Evolutionary conservation across 1,140 invertebrate genomes (phyloP).

Genomic region (Dendrolimus punctatus): DNA sequence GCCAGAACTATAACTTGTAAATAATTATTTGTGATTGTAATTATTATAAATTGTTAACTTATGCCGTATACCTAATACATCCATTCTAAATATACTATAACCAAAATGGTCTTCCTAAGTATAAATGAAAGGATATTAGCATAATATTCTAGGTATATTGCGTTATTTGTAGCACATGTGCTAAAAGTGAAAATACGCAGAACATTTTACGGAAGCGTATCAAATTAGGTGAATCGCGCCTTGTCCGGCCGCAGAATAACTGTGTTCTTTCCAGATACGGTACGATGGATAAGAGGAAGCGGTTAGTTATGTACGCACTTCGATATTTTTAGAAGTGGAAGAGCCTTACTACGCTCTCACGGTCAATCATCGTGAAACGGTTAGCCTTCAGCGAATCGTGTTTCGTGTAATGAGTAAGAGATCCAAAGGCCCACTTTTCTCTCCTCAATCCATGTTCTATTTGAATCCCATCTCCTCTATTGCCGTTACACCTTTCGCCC

Average conservation of each 20-base stretch:
- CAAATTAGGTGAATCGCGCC: constrained; percentile 46
- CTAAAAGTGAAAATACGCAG: constrained; percentile 7
- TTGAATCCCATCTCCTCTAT: too few species aligned
- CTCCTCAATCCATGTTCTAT: too few species aligned
- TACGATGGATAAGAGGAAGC: constrained; percentile 19
- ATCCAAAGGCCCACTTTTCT: too few species aligned
- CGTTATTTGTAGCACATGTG: background rate
- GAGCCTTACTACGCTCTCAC: background rate
- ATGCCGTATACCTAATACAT: too few species aligned
- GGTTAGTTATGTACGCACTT: constrained; percentile 1
- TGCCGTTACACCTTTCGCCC: too few species aligned
- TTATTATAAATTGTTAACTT: too few species aligned
- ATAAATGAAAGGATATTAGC: too few species aligned
- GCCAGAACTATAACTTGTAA: too few species aligned
- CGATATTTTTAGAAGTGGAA: background rate
- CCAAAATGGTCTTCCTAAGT: too few species aligned
- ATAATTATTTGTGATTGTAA: too few species aligned
- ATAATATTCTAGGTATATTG: background rate
- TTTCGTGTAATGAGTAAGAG: too few species aligned
- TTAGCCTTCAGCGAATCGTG: constrained; percentile 1
- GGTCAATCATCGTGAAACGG: background rate
- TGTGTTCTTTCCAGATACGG: constrained; percentile 10
- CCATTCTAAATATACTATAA: too few species aligned
- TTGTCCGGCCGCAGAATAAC: constrained; percentile 35
- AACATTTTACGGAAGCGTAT: constrained; percentile 33